Conservation (phyloP, 2,888 invertebrate genomes). For the Nemurella pictetii region DNA sequence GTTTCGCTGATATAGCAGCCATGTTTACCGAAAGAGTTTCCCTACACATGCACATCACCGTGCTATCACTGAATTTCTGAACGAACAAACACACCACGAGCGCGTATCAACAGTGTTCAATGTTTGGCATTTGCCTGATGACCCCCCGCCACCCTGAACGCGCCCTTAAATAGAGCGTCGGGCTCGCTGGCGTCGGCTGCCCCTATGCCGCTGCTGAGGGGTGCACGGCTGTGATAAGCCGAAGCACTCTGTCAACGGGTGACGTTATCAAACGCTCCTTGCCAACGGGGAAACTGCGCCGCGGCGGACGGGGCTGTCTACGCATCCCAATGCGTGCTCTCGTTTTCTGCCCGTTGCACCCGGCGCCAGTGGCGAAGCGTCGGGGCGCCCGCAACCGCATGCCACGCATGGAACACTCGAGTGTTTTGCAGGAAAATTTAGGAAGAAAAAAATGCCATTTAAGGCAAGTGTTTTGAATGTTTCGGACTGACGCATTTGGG, state of each 20-base stretch:
- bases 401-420: too few relatives aligned
- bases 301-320: background rate
- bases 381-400: background rate
- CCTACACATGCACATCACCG: background rate
- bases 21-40: background rate
- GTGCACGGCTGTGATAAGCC: slow-evolving; percentile 54
- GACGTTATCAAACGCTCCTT: slow-evolving; percentile 58
- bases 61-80: background rate
- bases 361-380: background rate
- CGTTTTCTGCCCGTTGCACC: background rate
- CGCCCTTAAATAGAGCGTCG: slow-evolving; percentile 22
- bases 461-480: too few relatives aligned
- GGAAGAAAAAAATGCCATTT: too few relatives aligned
- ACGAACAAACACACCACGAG: background rate
- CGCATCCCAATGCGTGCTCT: background rate
- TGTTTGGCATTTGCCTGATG: slow-evolving; percentile 18
- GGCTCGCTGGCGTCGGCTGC: background rate
- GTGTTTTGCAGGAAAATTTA: too few relatives aligned
- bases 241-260: slow-evolving; percentile 59
- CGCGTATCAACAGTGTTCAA: slow-evolving; percentile 1
- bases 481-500: too few relatives aligned
- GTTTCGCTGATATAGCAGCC: background rate
- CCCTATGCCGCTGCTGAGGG: background rate
- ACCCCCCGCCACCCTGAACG: background rate
- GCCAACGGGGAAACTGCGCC: background rate